phyloP scores from a whole-genome alignment of 2,888 invertebrate genomes.

The Melipona bicolor region DNA sequence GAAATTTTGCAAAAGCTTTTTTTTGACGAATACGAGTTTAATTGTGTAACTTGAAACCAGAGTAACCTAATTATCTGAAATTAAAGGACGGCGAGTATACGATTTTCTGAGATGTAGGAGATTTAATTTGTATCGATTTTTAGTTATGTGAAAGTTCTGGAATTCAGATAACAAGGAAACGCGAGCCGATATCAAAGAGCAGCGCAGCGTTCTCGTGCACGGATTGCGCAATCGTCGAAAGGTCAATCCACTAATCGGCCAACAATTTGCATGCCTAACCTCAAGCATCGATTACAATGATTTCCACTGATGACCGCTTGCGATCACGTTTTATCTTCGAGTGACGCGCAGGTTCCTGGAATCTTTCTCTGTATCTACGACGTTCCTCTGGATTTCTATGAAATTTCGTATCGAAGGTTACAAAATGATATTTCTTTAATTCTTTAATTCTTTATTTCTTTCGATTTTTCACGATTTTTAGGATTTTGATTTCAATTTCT shows the following conservation, averaged over 20 bases:
- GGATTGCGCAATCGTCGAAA: slow-evolving; percentile 37
- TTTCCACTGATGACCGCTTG: slow-evolving; percentile 24
- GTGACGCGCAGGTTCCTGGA: background rate
- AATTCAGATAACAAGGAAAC: slow-evolving; percentile 3
- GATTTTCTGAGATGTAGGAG: background rate
- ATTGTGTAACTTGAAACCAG: too few species aligned
- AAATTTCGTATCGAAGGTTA: too few species aligned
- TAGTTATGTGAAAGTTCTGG: background rate
- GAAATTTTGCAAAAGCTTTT: background rate
- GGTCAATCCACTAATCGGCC: slow-evolving; percentile 46
- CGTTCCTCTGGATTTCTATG: too few species aligned
- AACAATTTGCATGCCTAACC: slow-evolving; percentile 56
- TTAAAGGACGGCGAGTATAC: too few species aligned
- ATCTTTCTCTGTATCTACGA: background rate
- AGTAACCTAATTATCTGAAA: too few species aligned
- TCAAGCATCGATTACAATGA: slow-evolving; percentile 26
- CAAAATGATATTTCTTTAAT: too few species aligned
- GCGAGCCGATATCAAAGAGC: slow-evolving; percentile 5
- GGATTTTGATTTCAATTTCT: background rate
- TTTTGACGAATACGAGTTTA: background rate
- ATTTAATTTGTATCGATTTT: background rate
- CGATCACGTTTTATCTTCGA: background rate
- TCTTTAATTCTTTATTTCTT: too few species aligned
- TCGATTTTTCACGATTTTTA: too few species aligned
- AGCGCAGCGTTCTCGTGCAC: slow-evolving; percentile 6